Base-by-base conservation (phyloP, 53 echinoderm and acorn worm genomes). In the Echinarachnius parma region DNA sequence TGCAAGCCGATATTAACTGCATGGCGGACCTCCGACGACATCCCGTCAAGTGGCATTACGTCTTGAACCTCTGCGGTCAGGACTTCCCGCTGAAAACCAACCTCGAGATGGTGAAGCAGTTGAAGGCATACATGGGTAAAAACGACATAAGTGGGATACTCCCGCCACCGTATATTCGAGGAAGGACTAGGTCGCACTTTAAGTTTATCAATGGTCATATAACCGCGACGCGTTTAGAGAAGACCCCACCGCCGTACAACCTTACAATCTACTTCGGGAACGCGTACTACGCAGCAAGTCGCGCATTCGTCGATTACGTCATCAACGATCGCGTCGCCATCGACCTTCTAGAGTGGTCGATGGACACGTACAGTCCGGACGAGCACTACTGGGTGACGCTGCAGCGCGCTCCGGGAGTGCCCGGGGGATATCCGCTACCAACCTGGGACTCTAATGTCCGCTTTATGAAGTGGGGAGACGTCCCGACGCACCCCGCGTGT, bases 51-150 rank as follows among this genome's bases (percentile, higher is more conserved):
- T 95, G 95, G 95, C 76, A 76, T 29, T 95, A 90, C 27, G 71
- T 82, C 4, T 59, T 95, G 52, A 95, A 95, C 66, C 46, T 95
- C 13, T 95, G 89, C 31, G 90, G 82, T 3, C 95, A 95, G 53
- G 95, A 95, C 59, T 95, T 95, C 49, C 95, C 95, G 9, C 35
- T 95, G 25, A 95, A 94, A 39, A 95, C 95, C 30, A 95, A 95
- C 34, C 81, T 86, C n/a, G 94, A 93, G 59, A 90, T 93, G 4
- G 81, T 93, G 3, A 84, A 70, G 10, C 95, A 95, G 47, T 30
- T 95, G 20, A 79, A 84, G 37, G 84, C 80, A 22, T 95, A 90
- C 52, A 64, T 71, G 30, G 85, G 82, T 13, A 75, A 78, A 26
- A 95, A 95, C 37, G 95, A 95, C 46, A 90, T 95, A 25, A 75